Percentiles rank a stretch among this genome's conserved stretches.
Evolutionary conservation across 2,888 invertebrate genomes (phyloP).

Genomic region (Sympetrum striolatum): DNA sequence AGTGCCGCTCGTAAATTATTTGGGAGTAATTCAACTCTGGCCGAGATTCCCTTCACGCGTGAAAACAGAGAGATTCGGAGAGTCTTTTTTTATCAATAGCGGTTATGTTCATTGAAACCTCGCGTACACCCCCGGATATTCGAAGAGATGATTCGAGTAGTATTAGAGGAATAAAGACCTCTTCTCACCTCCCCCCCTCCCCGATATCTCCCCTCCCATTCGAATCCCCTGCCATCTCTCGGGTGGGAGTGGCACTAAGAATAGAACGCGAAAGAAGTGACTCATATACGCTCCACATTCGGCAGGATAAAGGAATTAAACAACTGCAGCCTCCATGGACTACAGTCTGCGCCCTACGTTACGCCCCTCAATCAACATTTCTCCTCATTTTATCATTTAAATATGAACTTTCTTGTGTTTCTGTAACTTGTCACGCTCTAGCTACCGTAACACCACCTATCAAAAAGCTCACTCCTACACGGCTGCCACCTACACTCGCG

Average conservation of each 20-base stretch:
- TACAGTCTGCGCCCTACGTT: not conserved
- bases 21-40: not conserved
- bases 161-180: not conserved
- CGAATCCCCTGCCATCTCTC: not conserved
- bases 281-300: constrained; percentile 30
- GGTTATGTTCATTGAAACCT: not conserved
- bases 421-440: not conserved
- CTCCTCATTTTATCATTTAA: not conserved
- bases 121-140: not conserved
- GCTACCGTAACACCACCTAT: not conserved
- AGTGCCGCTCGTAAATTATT: not conserved
- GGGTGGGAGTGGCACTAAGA: constrained; percentile 30
- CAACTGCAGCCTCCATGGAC: constrained; percentile 7
- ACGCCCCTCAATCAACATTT: not conserved
- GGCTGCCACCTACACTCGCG: not conserved
- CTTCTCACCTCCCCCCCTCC: not conserved
- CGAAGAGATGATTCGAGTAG: not conserved
- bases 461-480: not conserved
- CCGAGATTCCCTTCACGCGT: not conserved
- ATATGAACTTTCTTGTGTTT: not conserved
- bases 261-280: constrained; percentile 30
- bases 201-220: not conserved
- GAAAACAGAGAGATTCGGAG: not conserved
- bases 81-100: not conserved
- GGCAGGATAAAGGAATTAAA: constrained; percentile 31